These are phyloP conservation scores for Leucoraja ocellata DNA, from an alignment of 2,797 vertebrate genomes.

Conservation along the genomic window DNA sequence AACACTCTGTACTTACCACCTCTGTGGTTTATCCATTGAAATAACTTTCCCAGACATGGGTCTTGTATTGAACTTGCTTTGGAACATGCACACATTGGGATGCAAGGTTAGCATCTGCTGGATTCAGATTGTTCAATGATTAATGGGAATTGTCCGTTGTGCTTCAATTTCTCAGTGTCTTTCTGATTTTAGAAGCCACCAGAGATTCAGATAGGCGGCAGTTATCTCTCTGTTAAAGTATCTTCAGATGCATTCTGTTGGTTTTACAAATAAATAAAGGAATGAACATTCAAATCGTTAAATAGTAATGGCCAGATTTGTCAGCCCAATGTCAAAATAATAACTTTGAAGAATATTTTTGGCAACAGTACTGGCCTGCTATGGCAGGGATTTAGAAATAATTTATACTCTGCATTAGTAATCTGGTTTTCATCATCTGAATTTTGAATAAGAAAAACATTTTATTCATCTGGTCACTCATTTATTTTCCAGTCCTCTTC, in stretches of 20 bases:
- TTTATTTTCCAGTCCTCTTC: background rate
- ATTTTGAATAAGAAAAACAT: background rate
- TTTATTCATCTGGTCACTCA: background rate
- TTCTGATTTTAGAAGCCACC: background rate
- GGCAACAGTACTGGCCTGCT: background rate
- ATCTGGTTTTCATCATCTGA: background rate
- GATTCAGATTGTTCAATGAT: background rate
- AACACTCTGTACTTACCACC: background rate
- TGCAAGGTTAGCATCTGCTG: background rate
- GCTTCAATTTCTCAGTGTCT: background rate
- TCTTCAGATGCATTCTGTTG: background rate
- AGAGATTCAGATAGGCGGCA: background rate
- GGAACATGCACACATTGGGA: background rate
- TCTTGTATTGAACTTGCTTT: background rate
- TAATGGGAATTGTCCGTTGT: background rate
- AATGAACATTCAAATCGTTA: background rate
- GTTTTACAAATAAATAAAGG: background rate
- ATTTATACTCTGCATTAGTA: background rate
- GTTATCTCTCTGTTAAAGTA: background rate
- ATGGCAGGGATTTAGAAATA: background rate
- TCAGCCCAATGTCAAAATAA: background rate
- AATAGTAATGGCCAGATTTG: background rate
- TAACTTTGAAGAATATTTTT: background rate
- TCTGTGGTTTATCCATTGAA: background rate
- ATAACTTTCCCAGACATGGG: background rate